Base-by-base conservation (phyloP, 2,113 vertebrate species). In the Syngnathus scovelli region DNA sequence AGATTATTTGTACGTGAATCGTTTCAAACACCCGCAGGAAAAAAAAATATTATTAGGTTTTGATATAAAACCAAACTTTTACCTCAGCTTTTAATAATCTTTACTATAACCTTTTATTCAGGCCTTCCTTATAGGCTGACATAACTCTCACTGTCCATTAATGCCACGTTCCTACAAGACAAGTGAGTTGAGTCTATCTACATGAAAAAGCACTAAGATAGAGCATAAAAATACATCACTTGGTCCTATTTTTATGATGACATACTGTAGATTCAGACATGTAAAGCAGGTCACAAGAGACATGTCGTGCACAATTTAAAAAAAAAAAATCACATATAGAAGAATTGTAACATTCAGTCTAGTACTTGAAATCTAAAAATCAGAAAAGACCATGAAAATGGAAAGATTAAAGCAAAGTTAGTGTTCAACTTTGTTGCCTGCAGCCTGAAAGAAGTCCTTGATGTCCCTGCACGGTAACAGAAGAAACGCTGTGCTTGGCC, bases 391-490 rank as follows among this genome's bases (percentile, higher is more conserved):
- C 12, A 15, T 36, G 1, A 37, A 5, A 58, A 13, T 7, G 36
- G 27, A 58, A 59, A 59, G 33, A 9, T n/a, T 52, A 19, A 59
- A 59, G 23, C 36, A 11, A 56, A 56, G 23, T 56, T 6, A 56
- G 54, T 67, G 52, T 63, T 67, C 59, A 59, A 52, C 43, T 23
- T 18, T 2, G 27, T 36, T 38, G 63, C 63, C 64, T 70, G 64
- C 68, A 79, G 41, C 52, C 13, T 77, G 65, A 66, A 16, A 64
- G 2, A 64, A 68, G 51, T 79, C 67, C 68, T 69, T 65, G 59
- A 8, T 71, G 78, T 72, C 72, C 68, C 68, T 69, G 64, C 44
- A 54, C 66, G 56, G 61, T 55, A 69, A 21, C 67, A 59, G 49
- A 39, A 68, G 67, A 59, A 5, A 39, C 64, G 58, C 36, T 19